Base-by-base conservation (phyloP, 53 echinoderm and acorn worm species). In the Henricia sp. region DNA sequence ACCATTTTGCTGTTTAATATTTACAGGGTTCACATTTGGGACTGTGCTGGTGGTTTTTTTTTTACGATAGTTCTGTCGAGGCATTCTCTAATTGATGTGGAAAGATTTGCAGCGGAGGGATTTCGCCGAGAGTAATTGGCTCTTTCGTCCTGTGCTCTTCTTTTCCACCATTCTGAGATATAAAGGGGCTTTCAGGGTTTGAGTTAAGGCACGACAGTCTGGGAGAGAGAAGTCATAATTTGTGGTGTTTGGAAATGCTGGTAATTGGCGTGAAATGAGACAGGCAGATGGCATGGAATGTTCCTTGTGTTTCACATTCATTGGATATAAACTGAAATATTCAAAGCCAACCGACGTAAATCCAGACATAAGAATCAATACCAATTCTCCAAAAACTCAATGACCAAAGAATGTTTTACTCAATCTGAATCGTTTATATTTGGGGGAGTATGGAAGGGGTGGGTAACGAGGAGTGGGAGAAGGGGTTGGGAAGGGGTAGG, bases 221-320 rank as follows among this genome's bases (percentile, higher is more conserved):
- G 33, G 9, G 29, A 40, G 64, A 64, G 64, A 62, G 51, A 63
- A 62, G 29, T 62, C 64, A 42, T 80, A 62, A 80, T 80, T 80
- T 80, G 80, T 80, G 42, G 63, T 46, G 80, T 62, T 46, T 80
- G 64, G 80, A 46, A 48, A 46, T 63, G 19, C 34, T 17, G 46
- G 80, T 52, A 80, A 80, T 80, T 80, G 80, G 63, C 80, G 62
- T 80, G 80, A 80, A 80, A 80, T 80, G 48, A 80, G 59, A 77
- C 3, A n/a, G n/a, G n/a, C n/a, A 54, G 41, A 77, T n/a, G 41
- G 52, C 54, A 52, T 19, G 19, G 26, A 52, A 37, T 52, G 20
- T 52, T 53, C 23, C 40, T 40, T 73, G 35, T 46, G 48, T 19
- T 40, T 25, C 50, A 72, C 3, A 36, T 21, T 33, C 33, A 5